phyloP scores from a whole-genome alignment of 2,797 vertebrate genomes.

The Smutsia gigantea region DNA sequence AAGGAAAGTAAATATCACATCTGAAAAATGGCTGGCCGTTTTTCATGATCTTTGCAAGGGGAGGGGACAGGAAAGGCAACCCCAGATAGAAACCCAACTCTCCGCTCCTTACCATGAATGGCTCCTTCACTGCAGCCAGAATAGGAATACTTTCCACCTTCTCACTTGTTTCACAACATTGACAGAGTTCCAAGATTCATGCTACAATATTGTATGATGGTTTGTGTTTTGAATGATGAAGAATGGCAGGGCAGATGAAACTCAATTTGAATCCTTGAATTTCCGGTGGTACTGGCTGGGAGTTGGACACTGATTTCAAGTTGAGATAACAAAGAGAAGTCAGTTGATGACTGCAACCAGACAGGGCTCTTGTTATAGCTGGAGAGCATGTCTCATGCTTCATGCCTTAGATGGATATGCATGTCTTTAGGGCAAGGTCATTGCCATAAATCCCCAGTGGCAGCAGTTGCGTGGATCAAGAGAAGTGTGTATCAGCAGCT shows the following conservation, averaged over 20 bases:
- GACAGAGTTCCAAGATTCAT: not conserved
- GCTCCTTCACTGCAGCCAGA: not conserved
- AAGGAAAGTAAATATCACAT: slow-evolving; percentile 24
- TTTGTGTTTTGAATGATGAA: slow-evolving; percentile 2
- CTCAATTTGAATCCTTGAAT: slow-evolving; percentile 27
- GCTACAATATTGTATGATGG: not conserved
- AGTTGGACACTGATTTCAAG: slow-evolving; percentile 29
- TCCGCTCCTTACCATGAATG: not conserved
- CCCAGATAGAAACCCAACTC: not conserved
- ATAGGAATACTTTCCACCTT: not conserved
- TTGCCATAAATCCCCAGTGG: not conserved
- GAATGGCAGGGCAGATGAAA: not conserved
- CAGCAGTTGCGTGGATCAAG: not conserved
- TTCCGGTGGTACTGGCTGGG: not conserved
- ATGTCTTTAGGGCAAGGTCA: not conserved
- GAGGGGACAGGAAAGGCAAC: not conserved
- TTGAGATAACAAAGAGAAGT: slow-evolving; percentile 42
- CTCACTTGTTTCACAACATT: slow-evolving; percentile 35
- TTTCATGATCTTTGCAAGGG: not conserved
- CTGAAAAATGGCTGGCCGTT: not conserved
- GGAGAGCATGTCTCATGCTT: too few relatives aligned
- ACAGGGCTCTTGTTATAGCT: not conserved
- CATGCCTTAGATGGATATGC: not conserved
- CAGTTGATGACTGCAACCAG: not conserved
- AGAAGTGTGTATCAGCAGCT: not conserved